Percentiles rank a stretch among this genome's conserved stretches.
phyloP scores from a whole-genome alignment of 92 coral and sea anemone genomes.

The Phymanthus crucifer region DNA sequence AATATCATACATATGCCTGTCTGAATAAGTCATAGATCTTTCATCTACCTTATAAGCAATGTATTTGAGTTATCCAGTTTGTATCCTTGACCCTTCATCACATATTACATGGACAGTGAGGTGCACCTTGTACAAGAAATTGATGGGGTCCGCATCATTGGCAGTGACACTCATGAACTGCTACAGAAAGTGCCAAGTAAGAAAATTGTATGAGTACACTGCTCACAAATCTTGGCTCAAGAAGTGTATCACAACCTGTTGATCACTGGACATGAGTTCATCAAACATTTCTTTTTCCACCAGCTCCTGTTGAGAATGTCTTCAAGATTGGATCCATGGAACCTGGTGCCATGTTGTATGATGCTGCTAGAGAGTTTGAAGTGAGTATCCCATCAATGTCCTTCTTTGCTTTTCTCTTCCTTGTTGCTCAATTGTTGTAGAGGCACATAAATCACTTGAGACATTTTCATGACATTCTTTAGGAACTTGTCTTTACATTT shows the following conservation, averaged over 20 bases:
- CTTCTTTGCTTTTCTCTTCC: too few relatives aligned
- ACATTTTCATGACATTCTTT: too few relatives aligned
- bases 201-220: too few relatives aligned
- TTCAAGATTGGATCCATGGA: conserved; percentile 97
- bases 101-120: conserved; percentile 81
- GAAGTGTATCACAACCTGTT: too few relatives aligned
- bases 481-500: too few relatives aligned
- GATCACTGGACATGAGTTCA: too few relatives aligned
- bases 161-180: conserved; percentile 87
- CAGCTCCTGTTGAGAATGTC: conserved; percentile 95
- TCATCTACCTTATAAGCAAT: too few relatives aligned
- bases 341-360: conserved; percentile 96
- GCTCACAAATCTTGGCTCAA: too few relatives aligned
- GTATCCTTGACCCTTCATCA: conserved; percentile 29
- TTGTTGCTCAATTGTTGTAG: too few relatives aligned
- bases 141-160: conserved; percentile 90
- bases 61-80: not conserved
- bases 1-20: too few relatives aligned
- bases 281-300: not conserved
- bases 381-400: conserved; percentile 16
- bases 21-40: too few relatives aligned
- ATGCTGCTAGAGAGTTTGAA: conserved; percentile 97
- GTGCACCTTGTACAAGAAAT: conserved; percentile 83
- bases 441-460: too few relatives aligned
- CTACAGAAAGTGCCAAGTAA: conserved; percentile 94